Percentiles rank a stretch among this genome's conserved stretches.
phyloP scores from a whole-genome alignment of 30 jellyfish, hydroid and myxozoan genomes.

The Clytia hemisphaerica region DNA sequence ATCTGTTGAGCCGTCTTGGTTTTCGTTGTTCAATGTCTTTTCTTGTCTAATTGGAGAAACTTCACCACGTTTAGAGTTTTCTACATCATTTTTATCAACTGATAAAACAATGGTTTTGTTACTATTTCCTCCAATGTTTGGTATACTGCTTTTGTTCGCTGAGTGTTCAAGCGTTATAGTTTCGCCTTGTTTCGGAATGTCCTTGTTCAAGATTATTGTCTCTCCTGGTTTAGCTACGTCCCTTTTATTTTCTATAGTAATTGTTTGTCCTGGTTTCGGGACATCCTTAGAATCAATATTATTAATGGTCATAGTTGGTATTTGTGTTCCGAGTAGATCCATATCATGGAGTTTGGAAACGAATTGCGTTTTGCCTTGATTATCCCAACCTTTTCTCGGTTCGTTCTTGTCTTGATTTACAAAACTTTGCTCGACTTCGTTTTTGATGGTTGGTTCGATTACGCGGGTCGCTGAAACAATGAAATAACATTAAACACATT shows the following conservation, averaged over 20 bases:
- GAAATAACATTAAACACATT: no score
- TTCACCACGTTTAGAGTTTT: not conserved
- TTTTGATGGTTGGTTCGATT: no score
- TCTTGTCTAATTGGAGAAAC: no score
- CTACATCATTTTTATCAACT: not conserved
- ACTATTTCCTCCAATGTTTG: not conserved
- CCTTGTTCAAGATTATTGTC: slow-evolving; percentile 48
- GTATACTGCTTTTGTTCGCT: not conserved
- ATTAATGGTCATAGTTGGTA: slow-evolving; percentile 42
- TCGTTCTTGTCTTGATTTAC: no score
- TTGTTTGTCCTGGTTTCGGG: slow-evolving; percentile 23
- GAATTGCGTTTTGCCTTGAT: slow-evolving; percentile 69
- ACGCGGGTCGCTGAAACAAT: no score
- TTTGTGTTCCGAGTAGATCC: slow-evolving; percentile 23
- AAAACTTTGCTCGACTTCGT: no score
- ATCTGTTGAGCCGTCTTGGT: not conserved
- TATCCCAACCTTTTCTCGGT: no score
- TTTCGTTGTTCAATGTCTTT: no score
- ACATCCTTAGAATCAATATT: slow-evolving; percentile 8
- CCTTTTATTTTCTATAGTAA: not conserved
- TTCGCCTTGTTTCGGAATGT: slow-evolving; percentile 14
- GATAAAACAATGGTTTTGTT: slow-evolving; percentile 28
- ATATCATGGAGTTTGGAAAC: slow-evolving; percentile 50
- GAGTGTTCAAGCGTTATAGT: slow-evolving; percentile 8
- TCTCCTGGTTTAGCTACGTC: slow-evolving; percentile 34